Base-by-base conservation (phyloP, 2,113 vertebrate species). In the Eidolon helvum region DNA sequence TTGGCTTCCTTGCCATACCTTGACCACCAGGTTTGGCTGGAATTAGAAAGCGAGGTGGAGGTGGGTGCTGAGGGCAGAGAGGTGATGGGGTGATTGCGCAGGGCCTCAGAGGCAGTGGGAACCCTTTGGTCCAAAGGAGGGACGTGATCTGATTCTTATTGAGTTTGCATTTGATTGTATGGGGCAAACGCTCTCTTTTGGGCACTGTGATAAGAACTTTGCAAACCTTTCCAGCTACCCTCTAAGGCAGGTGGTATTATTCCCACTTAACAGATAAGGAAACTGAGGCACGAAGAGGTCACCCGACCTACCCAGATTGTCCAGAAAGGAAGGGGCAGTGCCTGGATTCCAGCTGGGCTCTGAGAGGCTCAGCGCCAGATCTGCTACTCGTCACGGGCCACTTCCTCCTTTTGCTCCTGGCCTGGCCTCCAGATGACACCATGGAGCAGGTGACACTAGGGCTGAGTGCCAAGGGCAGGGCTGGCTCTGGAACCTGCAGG, bases 371-470 rank as follows among this genome's bases (percentile, higher is more conserved):
- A n/a, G 71, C 10, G 21, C 14, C 22, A 10, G 0, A 1, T 35
- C 33, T 7, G 18, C 33, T 4, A 0, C 0, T 33, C 10, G 33
- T 75, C 15, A 0, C 14, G 6, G 48, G 72, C 30, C 63, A 22
- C 65, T 94, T 93, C 92, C 68, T 93, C 74, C 68, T 72, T 69
- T 43, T 68, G 66, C 10, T 43, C 4, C 43, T 61, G 69, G 19
- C 35, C 4, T 45, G 85, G 45, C 45, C 7, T 10, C 68, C 48
- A n/a, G 38, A 24, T 57, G 63, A 79, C 74, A 86, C n/a, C 28
- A 1, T 0, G 10, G 55, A 86, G 77, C 91, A 35, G 82, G 97
- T 96, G 95, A 87, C 71, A 21, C 0, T 22, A 4, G 4, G 33
- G 71, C 86, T 22, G 9, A 38, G 40, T 84, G 68, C 91, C 78